Conservation (phyloP, 2,113 vertebrate species). For the Lanius ludovicianus region DNA sequence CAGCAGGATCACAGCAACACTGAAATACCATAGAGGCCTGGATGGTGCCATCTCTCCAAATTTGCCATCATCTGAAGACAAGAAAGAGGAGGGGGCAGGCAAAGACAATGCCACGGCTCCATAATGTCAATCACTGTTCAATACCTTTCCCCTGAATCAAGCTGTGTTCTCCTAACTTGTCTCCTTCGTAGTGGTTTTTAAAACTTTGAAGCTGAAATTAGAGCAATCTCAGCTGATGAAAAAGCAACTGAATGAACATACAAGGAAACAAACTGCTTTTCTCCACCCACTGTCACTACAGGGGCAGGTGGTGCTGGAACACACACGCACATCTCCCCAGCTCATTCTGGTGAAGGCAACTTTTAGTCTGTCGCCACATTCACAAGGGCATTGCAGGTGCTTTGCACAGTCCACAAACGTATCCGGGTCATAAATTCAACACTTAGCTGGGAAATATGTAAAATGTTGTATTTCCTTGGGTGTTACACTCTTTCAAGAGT, state of each 20-base stretch:
- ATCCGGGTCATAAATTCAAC: not conserved
- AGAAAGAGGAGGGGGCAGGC: not conserved
- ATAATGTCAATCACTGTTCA: not conserved
- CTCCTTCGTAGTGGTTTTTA: not conserved
- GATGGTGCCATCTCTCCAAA: not conserved
- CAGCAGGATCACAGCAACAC: not conserved
- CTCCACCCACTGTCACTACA: not conserved
- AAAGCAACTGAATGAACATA: not conserved
- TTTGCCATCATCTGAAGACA: not conserved
- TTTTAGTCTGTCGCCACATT: not conserved
- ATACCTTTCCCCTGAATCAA: not conserved
- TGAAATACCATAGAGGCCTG: not conserved
- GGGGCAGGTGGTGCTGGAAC: not conserved
- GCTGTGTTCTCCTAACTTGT: not conserved
- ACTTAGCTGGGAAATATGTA: not conserved
- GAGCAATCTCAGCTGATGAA: not conserved
- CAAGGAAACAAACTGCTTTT: not conserved
- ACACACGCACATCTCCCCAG: fast-evolving
- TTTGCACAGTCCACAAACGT: not conserved
- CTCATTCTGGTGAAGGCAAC: not conserved
- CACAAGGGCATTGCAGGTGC: not conserved
- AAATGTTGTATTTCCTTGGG: not conserved
- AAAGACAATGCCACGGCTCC: not conserved
- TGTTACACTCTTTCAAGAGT: not conserved
- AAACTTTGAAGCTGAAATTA: not conserved